Base-by-base conservation (phyloP, 2,888 invertebrate genomes). In the Drosophila lutescens region DNA sequence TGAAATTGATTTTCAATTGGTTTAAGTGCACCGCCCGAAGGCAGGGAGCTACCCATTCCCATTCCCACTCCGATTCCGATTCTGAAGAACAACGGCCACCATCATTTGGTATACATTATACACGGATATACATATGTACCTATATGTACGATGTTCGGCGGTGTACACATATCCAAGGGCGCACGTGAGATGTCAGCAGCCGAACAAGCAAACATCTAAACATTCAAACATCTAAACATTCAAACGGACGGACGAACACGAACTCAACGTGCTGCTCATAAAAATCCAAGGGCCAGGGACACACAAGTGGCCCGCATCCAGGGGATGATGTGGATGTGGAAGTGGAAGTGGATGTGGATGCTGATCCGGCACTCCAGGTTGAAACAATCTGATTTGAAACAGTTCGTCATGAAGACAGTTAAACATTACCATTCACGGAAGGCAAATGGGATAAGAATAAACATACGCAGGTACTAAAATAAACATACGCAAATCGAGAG, bases 1-100 rank as follows among this genome's bases (percentile, higher is more conserved):
- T 84, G 72, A 82, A 84, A 83, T 85, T 77, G 80, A 82, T 78
- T 85, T 86, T 74, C 80, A 80, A 83, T 88, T 80, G 83, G 59
- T 74, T 84, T 77, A 81, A 83, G 82, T 83, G 87, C 76, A 70
- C 51, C 56, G 47, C 26, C 46, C 20, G 51, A 7, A 12, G 38
- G 17, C 49, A 32, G 43, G 20, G 1, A 20, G 38, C 12, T 12
- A 12, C 34, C 34, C 34, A 12, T 12, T 12, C 10, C 34, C 34
- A 34, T 34, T 34, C 34, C 34, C 34, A 12, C 4, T 34, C 1
- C 34, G 34, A 15, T 12, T 46, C 5, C 34, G 34, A 15, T n/a
- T 46, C 3, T 8, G 34, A 20, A n/a, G 44, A 34, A 34, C 40
- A 41, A 54, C 43, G 17, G 43, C 47, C 15, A 23, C 56, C 6